These are phyloP conservation scores for Protonibea diacanthus DNA, from an alignment of 2,797 vertebrate genomes.

Conservation along the genomic window DNA sequence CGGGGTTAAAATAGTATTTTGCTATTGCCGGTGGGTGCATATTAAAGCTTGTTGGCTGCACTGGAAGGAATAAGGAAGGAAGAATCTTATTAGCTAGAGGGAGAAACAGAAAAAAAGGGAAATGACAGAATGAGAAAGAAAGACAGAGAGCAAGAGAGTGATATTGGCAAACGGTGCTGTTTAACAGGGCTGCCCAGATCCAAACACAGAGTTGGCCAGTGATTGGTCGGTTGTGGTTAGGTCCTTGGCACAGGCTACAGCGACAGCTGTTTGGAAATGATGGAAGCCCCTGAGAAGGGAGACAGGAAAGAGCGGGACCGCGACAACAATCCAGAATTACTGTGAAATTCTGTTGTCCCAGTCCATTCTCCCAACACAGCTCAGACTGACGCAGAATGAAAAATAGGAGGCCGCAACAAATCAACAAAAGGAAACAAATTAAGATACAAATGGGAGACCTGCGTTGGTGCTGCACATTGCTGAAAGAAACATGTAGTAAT, in stretches of 20 bases:
- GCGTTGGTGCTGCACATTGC: slow-evolving; percentile 45
- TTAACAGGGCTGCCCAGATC: slow-evolving; percentile 71
- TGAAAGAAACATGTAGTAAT: slow-evolving; percentile 75
- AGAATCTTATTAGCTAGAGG: slow-evolving; percentile 68
- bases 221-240: slow-evolving; percentile 78
- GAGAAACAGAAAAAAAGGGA: slow-evolving; percentile 58
- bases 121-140: slow-evolving; percentile 60
- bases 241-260: slow-evolving; percentile 73
- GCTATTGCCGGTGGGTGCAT: slow-evolving; percentile 52
- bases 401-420: slow-evolving; percentile 60
- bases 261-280: slow-evolving; percentile 86
- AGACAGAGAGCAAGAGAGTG: slow-evolving; percentile 44
- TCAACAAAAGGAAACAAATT: slow-evolving; percentile 60
- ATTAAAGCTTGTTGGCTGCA: slow-evolving; percentile 68
- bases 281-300: slow-evolving; percentile 78
- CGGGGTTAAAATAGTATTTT: slow-evolving; percentile 53
- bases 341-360: slow-evolving; percentile 76
- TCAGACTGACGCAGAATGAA: slow-evolving; percentile 47
- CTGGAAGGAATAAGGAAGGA: slow-evolving; percentile 61
- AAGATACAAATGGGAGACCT: slow-evolving; percentile 47
- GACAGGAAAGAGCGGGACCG: slow-evolving; percentile 57
- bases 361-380: slow-evolving; percentile 65
- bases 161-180: slow-evolving; percentile 67
- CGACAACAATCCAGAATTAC: slow-evolving; percentile 74
- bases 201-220: slow-evolving; percentile 75